These are phyloP conservation scores for Eumaeus atala DNA, from an alignment of 1,140 invertebrate genomes.

Conservation along the genomic window DNA sequence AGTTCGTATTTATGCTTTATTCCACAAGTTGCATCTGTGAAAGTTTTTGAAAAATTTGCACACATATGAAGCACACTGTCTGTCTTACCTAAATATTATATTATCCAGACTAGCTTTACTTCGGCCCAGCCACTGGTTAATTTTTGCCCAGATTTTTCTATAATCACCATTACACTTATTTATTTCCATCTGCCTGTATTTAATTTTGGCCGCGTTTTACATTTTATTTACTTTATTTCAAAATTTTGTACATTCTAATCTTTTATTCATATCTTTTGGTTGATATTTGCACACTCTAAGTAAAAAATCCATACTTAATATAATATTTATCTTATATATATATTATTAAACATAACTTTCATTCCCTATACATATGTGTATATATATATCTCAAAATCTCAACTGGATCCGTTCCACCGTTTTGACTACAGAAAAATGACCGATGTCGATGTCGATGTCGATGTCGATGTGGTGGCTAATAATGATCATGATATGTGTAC, in stretches of 20 bases:
- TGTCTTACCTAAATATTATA: constrained; percentile 26
- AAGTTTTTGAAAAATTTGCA: constrained; percentile 8
- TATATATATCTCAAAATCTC: too few relatives aligned
- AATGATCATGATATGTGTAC: too few relatives aligned
- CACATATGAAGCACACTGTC: constrained; percentile 19
- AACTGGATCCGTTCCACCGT: too few relatives aligned
- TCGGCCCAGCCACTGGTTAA: too few relatives aligned
- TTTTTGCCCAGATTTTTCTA: constrained; percentile 29
- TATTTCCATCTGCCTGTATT: constrained; percentile 10
- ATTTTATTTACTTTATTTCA: constrained; percentile 27
- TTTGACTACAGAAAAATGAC: too few relatives aligned
- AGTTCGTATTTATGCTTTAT: not conserved
- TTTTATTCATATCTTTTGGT: constrained; percentile 21
- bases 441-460: too few relatives aligned
- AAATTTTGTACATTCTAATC: constrained; percentile 26
- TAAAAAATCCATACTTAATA: constrained; percentile 16
- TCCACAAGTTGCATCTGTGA: not conserved
- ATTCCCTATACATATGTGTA: too few relatives aligned
- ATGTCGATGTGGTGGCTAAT: too few relatives aligned
- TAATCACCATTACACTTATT: constrained; percentile 28
- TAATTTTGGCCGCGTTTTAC: constrained; percentile 28
- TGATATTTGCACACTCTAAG: constrained; percentile 25
- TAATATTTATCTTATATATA: too few relatives aligned
- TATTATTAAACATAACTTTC: too few relatives aligned
- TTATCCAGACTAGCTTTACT: too few relatives aligned